These are phyloP conservation scores for Drosophila murphyi DNA, from an alignment of 1,140 invertebrate genomes.

Conservation along the genomic window DNA sequence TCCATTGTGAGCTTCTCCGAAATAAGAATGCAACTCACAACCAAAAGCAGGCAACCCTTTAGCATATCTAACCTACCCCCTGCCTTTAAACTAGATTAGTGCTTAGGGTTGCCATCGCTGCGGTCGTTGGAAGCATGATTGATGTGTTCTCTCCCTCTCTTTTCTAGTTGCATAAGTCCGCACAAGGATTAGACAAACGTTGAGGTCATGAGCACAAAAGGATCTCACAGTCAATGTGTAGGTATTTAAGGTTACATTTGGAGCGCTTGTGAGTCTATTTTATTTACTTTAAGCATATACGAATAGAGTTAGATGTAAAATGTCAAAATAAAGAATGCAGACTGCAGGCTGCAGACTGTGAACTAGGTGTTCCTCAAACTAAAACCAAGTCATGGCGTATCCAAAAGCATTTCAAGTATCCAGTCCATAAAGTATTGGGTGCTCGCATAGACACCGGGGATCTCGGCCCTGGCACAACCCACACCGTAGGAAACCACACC, in stretches of 20 bases:
- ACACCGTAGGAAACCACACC: slow-evolving; percentile 90
- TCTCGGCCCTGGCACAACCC: slow-evolving; percentile 88
- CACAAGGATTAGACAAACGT: slow-evolving; percentile 38
- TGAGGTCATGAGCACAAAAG: slow-evolving; percentile 60
- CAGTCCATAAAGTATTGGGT: slow-evolving; percentile 87
- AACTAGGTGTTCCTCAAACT: neutral
- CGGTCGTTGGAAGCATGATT: slow-evolving; percentile 65
- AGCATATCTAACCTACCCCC: neutral
- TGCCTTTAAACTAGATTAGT: slow-evolving; percentile 6
- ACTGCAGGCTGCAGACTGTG: no score
- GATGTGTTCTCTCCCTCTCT: slow-evolving; percentile 32
- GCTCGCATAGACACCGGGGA: slow-evolving; percentile 91
- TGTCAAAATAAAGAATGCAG: neutral
- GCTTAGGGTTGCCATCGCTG: slow-evolving; percentile 6
- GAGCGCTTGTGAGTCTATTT: neutral
- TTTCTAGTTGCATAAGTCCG: slow-evolving; percentile 47
- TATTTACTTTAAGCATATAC: slow-evolving; percentile 22
- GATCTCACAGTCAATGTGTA: neutral
- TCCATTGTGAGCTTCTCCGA: slow-evolving; percentile 38
- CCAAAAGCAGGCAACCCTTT: slow-evolving; percentile 17
- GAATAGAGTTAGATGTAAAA: neutral
- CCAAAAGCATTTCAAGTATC: slow-evolving; percentile 66
- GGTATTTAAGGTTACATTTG: neutral
- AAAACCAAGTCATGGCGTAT: slow-evolving; percentile 41
- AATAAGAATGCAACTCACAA: slow-evolving; percentile 69